phyloP scores from a whole-genome alignment of 2,113 vertebrate species.

The Vulpes lagopus region DNA sequence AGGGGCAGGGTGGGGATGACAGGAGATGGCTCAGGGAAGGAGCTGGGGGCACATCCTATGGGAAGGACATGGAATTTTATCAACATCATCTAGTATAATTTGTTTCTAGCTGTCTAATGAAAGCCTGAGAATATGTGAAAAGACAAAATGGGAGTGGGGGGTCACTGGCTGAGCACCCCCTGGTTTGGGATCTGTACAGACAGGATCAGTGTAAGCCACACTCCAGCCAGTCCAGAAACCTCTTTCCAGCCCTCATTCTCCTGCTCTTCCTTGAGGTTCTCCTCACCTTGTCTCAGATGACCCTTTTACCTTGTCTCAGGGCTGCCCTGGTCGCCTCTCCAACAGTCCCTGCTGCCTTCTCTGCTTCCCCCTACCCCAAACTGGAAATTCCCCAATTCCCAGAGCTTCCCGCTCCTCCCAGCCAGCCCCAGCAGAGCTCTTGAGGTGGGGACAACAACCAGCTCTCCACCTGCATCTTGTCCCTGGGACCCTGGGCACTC shows the following conservation, averaged over 20 bases:
- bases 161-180: neutral
- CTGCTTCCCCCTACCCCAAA: neutral
- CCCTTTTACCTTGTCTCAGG: neutral
- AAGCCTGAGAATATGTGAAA: neutral
- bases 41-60: neutral
- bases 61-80: neutral
- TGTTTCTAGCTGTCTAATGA: neutral
- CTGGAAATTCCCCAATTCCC: too few species aligned
- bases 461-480: neutral
- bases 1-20: rapidly evolving
- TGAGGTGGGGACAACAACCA: neutral
- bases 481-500: neutral
- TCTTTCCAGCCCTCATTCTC: neutral
- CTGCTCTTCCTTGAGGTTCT: neutral
- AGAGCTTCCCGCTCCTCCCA: neutral
- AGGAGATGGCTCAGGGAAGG: neutral
- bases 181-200: neutral
- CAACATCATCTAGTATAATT: neutral
- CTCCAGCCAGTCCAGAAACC: neutral
- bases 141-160: too few species aligned
- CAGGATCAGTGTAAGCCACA: neutral
- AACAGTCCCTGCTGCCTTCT: neutral
- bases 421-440: neutral
- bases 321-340: neutral
- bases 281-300: neutral